Conservation (phyloP, 2,797 vertebrate species). For the Mus minutoides region DNA sequence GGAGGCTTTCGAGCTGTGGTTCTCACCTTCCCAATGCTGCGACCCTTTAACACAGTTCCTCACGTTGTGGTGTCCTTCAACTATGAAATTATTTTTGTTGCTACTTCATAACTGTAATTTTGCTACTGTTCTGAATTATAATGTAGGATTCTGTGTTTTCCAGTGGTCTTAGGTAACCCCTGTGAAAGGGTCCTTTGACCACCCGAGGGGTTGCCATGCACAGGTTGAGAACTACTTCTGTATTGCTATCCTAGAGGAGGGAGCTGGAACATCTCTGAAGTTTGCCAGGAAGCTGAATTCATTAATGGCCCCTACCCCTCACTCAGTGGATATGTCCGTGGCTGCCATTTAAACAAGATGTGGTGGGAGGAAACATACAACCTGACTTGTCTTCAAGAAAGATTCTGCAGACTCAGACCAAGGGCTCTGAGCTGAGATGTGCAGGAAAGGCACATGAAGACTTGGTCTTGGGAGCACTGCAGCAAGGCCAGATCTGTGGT, state of each 20-base stretch:
- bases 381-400: conserved; percentile 32
- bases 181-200: not conserved
- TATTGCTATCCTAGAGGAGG: not conserved
- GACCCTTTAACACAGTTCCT: not conserved
- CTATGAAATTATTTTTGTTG: not conserved
- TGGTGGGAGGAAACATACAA: not conserved
- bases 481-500: not conserved
- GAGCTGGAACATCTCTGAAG: not conserved
- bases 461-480: not conserved
- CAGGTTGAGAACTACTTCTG: not conserved
- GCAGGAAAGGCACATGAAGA: not conserved
- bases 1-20: not conserved
- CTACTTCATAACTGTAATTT: not conserved
- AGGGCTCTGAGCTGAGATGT: not conserved
- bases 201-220: not conserved
- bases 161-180: not conserved
- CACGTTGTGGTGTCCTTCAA: not conserved
- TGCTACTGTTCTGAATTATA: not conserved
- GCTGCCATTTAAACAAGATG: not conserved
- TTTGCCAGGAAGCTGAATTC: conserved; percentile 21
- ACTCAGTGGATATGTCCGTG: not conserved
- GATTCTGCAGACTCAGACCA: not conserved
- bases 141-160: not conserved
- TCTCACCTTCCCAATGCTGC: not conserved
- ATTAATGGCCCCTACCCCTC: not conserved